These are phyloP conservation scores for Ptychochromis oligacanthus DNA, from an alignment of 2,113 vertebrate genomes.

Conservation along the genomic window DNA sequence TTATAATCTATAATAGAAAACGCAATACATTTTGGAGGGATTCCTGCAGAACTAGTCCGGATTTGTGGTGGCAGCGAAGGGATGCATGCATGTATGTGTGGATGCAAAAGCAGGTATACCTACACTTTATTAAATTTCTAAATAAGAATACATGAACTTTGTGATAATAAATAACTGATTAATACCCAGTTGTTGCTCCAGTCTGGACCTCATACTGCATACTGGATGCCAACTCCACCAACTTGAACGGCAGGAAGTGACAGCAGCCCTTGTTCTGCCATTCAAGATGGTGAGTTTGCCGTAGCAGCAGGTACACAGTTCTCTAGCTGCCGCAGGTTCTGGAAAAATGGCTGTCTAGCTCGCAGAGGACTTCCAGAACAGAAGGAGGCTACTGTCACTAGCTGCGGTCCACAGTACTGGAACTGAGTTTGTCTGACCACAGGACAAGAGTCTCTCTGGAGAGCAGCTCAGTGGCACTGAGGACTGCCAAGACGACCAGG, in stretches of 20 bases:
- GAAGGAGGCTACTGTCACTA: neutral
- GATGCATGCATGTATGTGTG: neutral
- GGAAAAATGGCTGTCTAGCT: neutral
- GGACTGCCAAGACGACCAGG: neutral
- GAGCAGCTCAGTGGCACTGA: neutral
- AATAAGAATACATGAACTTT: neutral
- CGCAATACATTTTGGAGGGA: neutral
- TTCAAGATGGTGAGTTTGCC: neutral
- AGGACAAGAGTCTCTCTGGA: neutral
- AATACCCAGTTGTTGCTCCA: neutral
- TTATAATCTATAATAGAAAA: neutral
- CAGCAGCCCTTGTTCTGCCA: neutral
- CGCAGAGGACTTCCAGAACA: neutral
- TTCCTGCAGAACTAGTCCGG: neutral
- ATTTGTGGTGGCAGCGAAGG: neutral
- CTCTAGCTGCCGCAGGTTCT: neutral
- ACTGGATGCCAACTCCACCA: neutral
- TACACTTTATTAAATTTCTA: neutral
- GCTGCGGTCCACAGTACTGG: neutral
- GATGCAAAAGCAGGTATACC: too few relatives aligned
- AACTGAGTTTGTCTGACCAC: neutral
- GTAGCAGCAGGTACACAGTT: neutral
- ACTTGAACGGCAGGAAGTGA: rapidly evolving
- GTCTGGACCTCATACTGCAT: neutral
- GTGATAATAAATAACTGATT: neutral